phyloP scores from a whole-genome alignment of 2,888 invertebrate species.

The Rhagonycha fulva region DNA sequence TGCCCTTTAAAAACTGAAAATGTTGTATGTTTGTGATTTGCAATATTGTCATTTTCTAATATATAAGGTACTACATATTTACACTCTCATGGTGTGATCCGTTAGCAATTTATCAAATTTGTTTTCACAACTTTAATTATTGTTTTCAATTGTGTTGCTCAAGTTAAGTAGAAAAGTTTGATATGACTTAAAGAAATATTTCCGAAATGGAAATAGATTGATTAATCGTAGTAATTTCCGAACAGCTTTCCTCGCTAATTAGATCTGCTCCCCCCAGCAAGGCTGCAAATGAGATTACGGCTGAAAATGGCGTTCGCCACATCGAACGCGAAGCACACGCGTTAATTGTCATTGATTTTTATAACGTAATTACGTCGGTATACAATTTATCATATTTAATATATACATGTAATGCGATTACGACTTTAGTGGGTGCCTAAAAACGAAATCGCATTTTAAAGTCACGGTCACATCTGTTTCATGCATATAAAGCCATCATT shows the following conservation, averaged over 20 bases:
- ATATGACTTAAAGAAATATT: conserved; percentile 44
- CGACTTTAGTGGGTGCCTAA: conserved; percentile 3
- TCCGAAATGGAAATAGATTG: conserved; percentile 56
- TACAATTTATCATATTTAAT: conserved; percentile 52
- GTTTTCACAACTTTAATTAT: neutral
- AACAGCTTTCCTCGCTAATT: conserved; percentile 58
- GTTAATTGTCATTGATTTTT: conserved; percentile 59
- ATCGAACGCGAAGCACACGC: conserved; percentile 52
- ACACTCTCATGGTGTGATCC: neutral
- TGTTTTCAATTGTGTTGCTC: neutral
- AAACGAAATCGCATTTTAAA: conserved; percentile 8
- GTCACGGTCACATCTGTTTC: conserved; percentile 19
- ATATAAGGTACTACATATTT: neutral
- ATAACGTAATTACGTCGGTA: conserved; percentile 55
- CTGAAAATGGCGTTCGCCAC: conserved; percentile 55
- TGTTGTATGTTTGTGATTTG: neutral
- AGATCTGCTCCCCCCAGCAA: conserved; percentile 54
- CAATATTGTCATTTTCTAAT: neutral
- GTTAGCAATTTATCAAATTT: neutral
- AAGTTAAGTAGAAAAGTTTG: conserved; percentile 10
- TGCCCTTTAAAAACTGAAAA: neutral
- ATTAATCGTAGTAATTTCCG: conserved; percentile 64
- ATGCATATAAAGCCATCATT: conserved; percentile 21
- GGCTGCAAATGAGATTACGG: conserved; percentile 57
- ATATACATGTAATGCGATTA: conserved; percentile 24